phyloP scores from a whole-genome alignment of 2,888 invertebrate species.

The Colletes collaris region DNA sequence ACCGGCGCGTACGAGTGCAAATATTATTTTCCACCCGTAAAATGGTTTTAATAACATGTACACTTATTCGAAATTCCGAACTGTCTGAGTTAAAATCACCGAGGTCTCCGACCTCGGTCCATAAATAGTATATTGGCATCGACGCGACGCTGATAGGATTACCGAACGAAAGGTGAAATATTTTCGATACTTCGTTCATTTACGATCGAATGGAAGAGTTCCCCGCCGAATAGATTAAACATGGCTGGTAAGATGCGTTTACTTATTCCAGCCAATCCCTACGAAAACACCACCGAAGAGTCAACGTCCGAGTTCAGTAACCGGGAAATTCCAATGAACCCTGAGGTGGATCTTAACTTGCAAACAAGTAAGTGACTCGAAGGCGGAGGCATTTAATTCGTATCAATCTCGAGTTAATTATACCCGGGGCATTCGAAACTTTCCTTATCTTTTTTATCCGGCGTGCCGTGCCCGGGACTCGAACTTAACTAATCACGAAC shows the following conservation, averaged over 20 bases:
- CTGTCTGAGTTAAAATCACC: no score
- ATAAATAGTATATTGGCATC: no score
- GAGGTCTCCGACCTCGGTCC: no score
- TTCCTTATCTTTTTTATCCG: conserved; percentile 49
- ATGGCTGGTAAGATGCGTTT: conserved; percentile 21
- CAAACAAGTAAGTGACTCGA: conserved; percentile 85
- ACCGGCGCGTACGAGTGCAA: no score
- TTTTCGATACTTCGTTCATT: no score
- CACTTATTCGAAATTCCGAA: no score
- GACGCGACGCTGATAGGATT: no score
- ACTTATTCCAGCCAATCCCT: conserved; percentile 70
- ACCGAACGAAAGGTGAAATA: no score
- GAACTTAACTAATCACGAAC: conserved; percentile 29
- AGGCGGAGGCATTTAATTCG: conserved; percentile 60
- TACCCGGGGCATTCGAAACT: conserved; percentile 55
- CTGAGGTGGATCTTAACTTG: conserved; percentile 85
- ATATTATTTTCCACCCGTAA: no score
- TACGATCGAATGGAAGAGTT: neutral
- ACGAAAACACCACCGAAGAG: conserved; percentile 84
- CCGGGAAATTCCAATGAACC: conserved; percentile 84
- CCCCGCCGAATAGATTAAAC: conserved; percentile 16
- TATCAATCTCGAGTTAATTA: conserved; percentile 68
- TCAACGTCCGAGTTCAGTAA: conserved; percentile 83
- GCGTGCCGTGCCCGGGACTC: neutral
- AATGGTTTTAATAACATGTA: no score